Evolutionary conservation across 2,888 invertebrate species (phyloP).

Genomic region (Embidobia sp.): DNA sequence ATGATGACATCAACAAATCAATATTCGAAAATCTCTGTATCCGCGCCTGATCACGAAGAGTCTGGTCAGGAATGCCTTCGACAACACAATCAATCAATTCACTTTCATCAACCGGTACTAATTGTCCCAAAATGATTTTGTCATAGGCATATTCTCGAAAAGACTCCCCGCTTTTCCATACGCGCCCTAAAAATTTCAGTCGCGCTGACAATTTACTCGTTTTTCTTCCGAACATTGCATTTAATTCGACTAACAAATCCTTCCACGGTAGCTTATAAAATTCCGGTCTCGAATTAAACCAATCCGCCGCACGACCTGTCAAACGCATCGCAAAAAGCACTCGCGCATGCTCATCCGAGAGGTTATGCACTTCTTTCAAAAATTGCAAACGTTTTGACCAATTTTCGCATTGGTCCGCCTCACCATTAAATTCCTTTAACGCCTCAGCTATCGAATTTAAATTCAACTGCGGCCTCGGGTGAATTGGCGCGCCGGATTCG

Average conservation of each 20-base stretch:
- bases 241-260: neutral
- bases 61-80: slow-evolving; percentile 1
- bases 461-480: neutral
- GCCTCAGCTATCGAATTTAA: neutral
- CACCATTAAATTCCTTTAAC: neutral
- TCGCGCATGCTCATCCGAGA: neutral
- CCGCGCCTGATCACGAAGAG: neutral
- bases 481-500: neutral
- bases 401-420: neutral
- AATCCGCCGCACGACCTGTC: neutral
- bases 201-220: neutral
- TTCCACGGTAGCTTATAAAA: neutral
- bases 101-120: neutral
- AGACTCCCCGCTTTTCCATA: neutral
- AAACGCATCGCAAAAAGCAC: neutral
- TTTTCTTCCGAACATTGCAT: neutral
- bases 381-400: neutral
- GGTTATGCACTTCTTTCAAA: neutral
- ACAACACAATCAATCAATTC: neutral
- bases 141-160: neutral
- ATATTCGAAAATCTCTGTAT: neutral
- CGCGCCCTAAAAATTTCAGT: neutral
- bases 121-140: neutral
- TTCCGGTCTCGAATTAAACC: neutral
- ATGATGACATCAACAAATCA: neutral